Percentiles rank a stretch among this genome's conserved stretches.
These are phyloP conservation scores for Sylvia borin DNA, from an alignment of 2,797 vertebrate genomes.

Conservation along the genomic window DNA sequence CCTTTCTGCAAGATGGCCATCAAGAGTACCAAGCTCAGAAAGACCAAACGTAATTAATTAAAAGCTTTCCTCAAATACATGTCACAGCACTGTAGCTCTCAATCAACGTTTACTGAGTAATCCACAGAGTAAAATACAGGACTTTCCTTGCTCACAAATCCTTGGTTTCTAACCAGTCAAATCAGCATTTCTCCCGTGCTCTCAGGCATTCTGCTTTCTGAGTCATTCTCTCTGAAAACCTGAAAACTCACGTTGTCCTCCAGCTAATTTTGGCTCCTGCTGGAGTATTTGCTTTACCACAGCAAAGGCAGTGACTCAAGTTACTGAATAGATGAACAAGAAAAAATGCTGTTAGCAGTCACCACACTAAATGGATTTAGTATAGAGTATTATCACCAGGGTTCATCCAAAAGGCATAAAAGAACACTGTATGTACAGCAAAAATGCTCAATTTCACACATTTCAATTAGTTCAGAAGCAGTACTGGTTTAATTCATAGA, in stretches of 20 bases:
- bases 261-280: neutral
- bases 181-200: neutral
- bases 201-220: neutral
- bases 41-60: neutral
- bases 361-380: neutral
- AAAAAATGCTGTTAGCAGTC: neutral
- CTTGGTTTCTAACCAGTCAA: neutral
- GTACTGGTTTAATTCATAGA: neutral
- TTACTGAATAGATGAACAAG: neutral
- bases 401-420: neutral
- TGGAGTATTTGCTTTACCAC: neutral
- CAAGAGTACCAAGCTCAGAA: neutral
- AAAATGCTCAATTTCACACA: neutral
- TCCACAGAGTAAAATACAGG: neutral
- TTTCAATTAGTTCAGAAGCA: neutral
- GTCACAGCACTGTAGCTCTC: neutral
- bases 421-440: neutral
- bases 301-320: neutral
- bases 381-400: neutral
- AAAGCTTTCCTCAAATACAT: constrained; percentile 3
- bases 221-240: neutral
- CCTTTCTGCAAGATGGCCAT: neutral
- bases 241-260: neutral
- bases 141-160: neutral
- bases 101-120: neutral